A percentile compares a stretch with the other conserved stretches of the same genome.
Conservation (phyloP, 37 sponge, comb jelly and placozoan species). For the Mnemiopsis leidyi region DNA sequence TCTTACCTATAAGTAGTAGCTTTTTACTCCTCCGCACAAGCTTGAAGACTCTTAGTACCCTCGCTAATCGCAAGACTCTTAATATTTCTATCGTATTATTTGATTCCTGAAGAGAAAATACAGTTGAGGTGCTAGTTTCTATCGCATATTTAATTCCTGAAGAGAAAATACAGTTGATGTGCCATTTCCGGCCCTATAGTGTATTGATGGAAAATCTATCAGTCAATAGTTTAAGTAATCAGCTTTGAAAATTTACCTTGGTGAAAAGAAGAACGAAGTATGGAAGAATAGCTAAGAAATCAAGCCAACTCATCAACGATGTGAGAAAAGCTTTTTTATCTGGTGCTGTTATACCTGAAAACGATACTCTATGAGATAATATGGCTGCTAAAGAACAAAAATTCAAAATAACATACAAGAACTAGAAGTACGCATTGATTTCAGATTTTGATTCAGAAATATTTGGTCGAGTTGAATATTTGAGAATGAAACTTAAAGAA, state of each 20-base stretch:
- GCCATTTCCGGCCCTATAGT: not conserved
- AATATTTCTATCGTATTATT: conserved; percentile 32
- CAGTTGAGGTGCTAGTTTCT: not conserved
- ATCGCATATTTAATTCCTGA: not conserved
- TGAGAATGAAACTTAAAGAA: no score
- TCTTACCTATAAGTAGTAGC: conserved; percentile 2
- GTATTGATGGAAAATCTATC: not conserved
- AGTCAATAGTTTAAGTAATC: no score
- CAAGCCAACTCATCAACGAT: conserved; percentile 7
- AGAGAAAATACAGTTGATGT: not conserved
- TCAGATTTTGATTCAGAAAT: no score
- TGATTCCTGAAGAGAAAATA: not conserved
- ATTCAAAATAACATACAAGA: no score
- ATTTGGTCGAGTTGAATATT: no score
- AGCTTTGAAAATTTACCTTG: conserved; percentile 25
- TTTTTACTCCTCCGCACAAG: conserved; percentile 30
- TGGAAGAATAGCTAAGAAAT: conserved; percentile 36
- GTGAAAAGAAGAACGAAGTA: conserved; percentile 47
- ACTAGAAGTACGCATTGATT: no score
- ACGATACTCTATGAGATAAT: no score
- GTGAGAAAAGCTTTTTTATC: conserved; percentile 20
- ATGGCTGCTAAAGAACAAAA: no score
- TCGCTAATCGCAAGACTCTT: not conserved
- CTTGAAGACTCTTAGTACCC: conserved; percentile 47
- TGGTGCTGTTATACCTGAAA: not conserved